Conservation (phyloP, 1,140 invertebrate species). For the Oryzaephilus surinamensis region DNA sequence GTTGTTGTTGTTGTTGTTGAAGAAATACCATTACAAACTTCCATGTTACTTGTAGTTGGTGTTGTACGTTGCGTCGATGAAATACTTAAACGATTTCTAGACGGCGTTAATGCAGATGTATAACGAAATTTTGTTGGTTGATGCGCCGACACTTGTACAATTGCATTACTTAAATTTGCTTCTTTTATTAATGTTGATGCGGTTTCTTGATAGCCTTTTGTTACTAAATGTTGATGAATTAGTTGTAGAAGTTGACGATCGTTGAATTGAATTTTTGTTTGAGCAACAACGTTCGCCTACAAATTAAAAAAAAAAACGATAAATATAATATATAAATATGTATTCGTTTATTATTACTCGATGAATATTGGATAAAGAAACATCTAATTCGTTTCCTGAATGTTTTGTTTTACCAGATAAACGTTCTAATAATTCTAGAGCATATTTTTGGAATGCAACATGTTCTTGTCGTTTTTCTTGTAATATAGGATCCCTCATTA, state of each 20-base stretch:
- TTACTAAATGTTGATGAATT: conserved; percentile 78
- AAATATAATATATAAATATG: conserved; percentile 4
- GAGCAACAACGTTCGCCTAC: conserved; percentile 87
- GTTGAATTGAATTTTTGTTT: conserved; percentile 90
- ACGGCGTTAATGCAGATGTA: conserved; percentile 35
- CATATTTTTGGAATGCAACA: conserved; percentile 92
- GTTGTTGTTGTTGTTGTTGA: conserved; percentile 1
- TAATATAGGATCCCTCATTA: conserved; percentile 93
- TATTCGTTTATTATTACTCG: conserved; percentile 51
- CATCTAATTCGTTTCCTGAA: conserved; percentile 62
- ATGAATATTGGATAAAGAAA: conserved; percentile 75
- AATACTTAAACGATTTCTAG: conserved; percentile 26
- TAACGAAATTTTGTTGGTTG: conserved; percentile 47
- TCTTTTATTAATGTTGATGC: conserved; percentile 66
- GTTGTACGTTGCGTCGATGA: neutral
- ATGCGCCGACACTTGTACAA: conserved; percentile 35
- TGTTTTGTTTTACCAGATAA: conserved; percentile 87
- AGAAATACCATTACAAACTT: no score
- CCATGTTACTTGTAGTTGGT: neutral
- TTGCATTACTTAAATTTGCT: conserved; percentile 46
- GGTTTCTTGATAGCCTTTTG: conserved; percentile 62
- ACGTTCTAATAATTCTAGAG: conserved; percentile 78
- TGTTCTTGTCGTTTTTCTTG: conserved; percentile 94
- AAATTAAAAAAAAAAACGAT: conserved; percentile 12
- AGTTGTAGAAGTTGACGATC: conserved; percentile 86